Evolutionary conservation across 2,113 vertebrate species (phyloP), one percentile per base, ranked within the genome.

Genomic region (Brachionichthys hirsutus): DNA sequence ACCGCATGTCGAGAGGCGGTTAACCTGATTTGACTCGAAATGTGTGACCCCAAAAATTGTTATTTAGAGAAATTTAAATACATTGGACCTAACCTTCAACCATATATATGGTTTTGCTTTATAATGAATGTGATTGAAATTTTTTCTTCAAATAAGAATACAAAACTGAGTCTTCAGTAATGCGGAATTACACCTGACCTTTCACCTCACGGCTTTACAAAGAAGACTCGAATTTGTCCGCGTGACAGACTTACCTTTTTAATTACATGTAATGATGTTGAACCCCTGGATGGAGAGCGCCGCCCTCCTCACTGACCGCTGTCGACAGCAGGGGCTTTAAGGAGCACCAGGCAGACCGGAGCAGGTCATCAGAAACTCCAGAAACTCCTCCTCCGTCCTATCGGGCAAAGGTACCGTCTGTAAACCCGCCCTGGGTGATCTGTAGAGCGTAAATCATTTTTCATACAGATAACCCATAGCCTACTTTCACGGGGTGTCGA

Each of bases 291-390:
- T 50, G 5, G 17, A 41, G n/a, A 20, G 16, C 44, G 18, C 40
- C 44, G 43, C 12, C 11, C n/a, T 49, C 55, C 9, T 42, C 6
- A 14, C 57, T 41, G 12, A 18, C 22, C 8, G 17, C 20, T 53
- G 3, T 19, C 38, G 10, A 1, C 85, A 85, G 75, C 70, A 85
- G 85, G 70, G 67, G 84, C 70, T 80, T 59, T 60, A 41, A 35
- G 5, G 15, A 76, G 61, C 55, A 40, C 35, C 34, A 38, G 9
- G 9, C 8, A 24, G 51, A 53, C 47, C 45, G 55, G 47, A 54
- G 54, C 75, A 73, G 68, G 45, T 58, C 17, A 41, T 59, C 50
- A n/a, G n/a, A n/a, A n/a, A n/a, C n/a, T n/a, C n/a, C n/a, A 70
- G 67, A 77, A 69, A 66, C 62, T 64, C 55, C 63, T 64, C 55